A percentile compares a stretch with the other conserved stretches of the same genome.
Conservation (phyloP, 92 coral and sea anemone genomes). For the Porites rus region DNA sequence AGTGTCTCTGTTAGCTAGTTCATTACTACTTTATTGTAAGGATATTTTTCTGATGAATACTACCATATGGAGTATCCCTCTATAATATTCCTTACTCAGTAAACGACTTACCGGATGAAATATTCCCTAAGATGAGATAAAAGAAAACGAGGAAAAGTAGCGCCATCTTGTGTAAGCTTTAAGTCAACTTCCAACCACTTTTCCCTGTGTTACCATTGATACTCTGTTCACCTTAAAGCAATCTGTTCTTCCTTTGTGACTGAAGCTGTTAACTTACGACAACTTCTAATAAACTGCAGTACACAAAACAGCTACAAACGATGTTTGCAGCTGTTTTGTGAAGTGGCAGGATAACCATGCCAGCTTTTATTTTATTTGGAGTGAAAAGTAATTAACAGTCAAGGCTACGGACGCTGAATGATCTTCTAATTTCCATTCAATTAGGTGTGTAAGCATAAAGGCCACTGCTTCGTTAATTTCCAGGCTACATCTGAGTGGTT, state of each 20-base stretch:
- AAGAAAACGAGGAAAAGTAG: not conserved
- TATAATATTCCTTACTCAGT: not conserved
- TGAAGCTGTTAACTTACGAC: conserved; percentile 11
- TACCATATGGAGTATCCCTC: not conserved
- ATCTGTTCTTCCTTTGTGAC: not conserved
- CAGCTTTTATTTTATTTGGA: not conserved
- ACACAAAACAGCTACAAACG: conserved; percentile 31
- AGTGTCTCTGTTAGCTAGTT: no score
- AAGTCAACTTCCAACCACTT: not conserved
- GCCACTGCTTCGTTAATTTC: conserved; percentile 9
- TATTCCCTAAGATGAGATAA: conserved; percentile 3
- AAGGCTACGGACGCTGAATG: not conserved
- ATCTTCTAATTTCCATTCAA: conserved; percentile 29
- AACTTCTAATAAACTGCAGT: conserved; percentile 3
- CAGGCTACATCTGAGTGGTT: not conserved
- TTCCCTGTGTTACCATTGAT: not conserved
- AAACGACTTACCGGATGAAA: conserved; percentile 15
- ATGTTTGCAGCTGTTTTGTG: no score
- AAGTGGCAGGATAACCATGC: not conserved
- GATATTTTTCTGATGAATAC: not conserved
- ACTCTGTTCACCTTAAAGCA: not conserved
- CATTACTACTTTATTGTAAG: not conserved
- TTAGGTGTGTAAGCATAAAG: conserved; percentile 10
- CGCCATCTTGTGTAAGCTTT: not conserved
- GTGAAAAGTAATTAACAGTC: not conserved